Evolutionary conservation across 2,113 vertebrate genomes (phyloP).

Genomic region (Lichenostomus cassidix): DNA sequence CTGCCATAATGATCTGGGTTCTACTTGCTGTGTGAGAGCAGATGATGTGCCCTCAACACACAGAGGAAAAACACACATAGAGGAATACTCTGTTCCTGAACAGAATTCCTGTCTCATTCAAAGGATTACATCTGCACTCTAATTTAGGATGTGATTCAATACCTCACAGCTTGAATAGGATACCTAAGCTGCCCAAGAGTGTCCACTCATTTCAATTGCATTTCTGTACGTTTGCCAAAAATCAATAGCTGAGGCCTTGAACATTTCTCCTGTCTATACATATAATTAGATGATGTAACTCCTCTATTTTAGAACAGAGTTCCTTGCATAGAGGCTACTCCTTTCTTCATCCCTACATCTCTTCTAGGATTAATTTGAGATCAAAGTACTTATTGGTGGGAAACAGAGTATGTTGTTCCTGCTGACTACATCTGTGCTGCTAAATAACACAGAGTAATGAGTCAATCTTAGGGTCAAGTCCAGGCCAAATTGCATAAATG

Average conservation of each 20-base stretch:
- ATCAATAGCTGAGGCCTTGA: not conserved
- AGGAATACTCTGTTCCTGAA: not conserved
- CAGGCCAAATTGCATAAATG: not conserved
- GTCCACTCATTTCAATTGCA: not conserved
- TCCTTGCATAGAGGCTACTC: not conserved
- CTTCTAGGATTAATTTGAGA: not conserved
- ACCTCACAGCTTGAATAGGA: not conserved
- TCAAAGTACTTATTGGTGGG: not conserved
- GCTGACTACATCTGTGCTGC: not conserved
- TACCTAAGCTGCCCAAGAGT: not conserved
- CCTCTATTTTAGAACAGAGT: not conserved
- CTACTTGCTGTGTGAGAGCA: not conserved
- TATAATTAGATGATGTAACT: not conserved
- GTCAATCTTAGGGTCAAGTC: not conserved
- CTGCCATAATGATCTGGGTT: not conserved
- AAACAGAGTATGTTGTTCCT: not conserved
- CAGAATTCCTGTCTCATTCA: not conserved
- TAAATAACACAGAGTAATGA: not conserved
- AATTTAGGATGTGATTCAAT: not conserved
- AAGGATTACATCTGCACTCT: not conserved
- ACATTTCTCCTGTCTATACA: not conserved
- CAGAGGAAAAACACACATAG: not conserved
- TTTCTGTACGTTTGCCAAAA: not conserved
- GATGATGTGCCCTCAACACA: not conserved
- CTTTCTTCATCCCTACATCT: not conserved